Conservation (phyloP, 2,888 invertebrate species). For the Morpho achilles region DNA sequence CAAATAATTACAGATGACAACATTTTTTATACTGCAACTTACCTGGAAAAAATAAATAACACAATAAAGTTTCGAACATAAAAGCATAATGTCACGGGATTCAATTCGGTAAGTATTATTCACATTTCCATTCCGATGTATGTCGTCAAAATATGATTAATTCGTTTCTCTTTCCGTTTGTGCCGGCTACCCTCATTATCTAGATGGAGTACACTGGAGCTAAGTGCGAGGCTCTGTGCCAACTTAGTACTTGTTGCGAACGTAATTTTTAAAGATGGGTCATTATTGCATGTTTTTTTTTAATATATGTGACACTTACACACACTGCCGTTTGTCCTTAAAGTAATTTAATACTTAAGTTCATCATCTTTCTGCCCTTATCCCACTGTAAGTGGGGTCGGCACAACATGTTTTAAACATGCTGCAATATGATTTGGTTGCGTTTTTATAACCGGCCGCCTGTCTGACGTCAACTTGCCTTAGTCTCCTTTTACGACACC, state of each 20-base stretch:
- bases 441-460: too few species aligned
- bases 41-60: slow-evolving; percentile 21
- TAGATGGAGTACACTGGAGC: slow-evolving; percentile 8
- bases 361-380: too few species aligned
- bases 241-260: background rate
- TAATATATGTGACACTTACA: background rate
- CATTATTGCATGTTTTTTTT: too few species aligned
- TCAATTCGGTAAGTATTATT: background rate
- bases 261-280: background rate
- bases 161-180: slow-evolving; percentile 8
- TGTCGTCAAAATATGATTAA: slow-evolving; percentile 12
- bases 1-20: slow-evolving; percentile 1
- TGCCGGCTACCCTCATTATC: slow-evolving; percentile 8
- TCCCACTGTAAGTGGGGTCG: too few species aligned
- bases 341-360: too few species aligned
- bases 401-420: too few species aligned
- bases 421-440: too few species aligned
- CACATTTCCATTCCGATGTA: background rate
- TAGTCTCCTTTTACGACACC: too few species aligned
- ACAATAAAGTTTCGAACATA: too few species aligned
- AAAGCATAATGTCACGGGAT: too few species aligned
- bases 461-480: too few species aligned
- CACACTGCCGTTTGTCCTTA: too few species aligned
- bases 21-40: slow-evolving; percentile 14
- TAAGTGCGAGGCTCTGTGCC: slow-evolving; percentile 3